Base-by-base conservation (phyloP, 1,140 invertebrate genomes). In the Chelonus insularis region DNA sequence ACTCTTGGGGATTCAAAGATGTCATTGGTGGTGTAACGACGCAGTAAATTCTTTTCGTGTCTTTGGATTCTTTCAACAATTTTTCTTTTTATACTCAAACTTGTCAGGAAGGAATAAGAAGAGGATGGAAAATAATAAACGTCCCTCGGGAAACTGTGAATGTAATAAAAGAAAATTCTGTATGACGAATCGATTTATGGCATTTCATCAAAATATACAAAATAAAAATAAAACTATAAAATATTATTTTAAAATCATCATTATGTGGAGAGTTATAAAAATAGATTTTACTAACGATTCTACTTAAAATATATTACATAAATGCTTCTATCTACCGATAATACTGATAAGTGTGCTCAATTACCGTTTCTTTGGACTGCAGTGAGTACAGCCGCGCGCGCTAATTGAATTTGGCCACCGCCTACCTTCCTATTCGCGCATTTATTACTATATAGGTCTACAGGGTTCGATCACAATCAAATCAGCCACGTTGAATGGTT, bases 341-440 rank as follows among this genome's bases (percentile, higher is more conserved):
- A 21, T 11, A n/a, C 9, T 52, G 50, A 20, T 64, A 66, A 66
- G 65, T 66, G 56, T 58, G 59, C 65, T 52, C 61, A 66, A 66
- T 66, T 64, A 60, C 58, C 48, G 23, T 66, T 64, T 60, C 58
- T 66, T 66, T 59, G 64, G 16, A 29, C 34, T 9, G 5, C 16
- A n/a, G n/a, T 8, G 20, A 43, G 47, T 36, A 18, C 37, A 47
- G n/a, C 64, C 47, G 29, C 12, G 20, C 29, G 29, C 51, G 36
- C 48, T 66, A 66, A 66, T 64, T 66, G 45, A 66, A 66, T 66
- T 60, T 66, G 52, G 34, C 57, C 25, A 56, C 37, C 56, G 41
- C 36, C 45, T 51, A 51, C 62, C 55, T 20, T 48, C 9, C 48
- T 57, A 52, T 20, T 57, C 47, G 59, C 14, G 25, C 60, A 51